Evolutionary conservation across 2,888 invertebrate genomes (phyloP), one percentile per base, ranked within the genome.

Genomic region (Anoplius nigerrimus): DNA sequence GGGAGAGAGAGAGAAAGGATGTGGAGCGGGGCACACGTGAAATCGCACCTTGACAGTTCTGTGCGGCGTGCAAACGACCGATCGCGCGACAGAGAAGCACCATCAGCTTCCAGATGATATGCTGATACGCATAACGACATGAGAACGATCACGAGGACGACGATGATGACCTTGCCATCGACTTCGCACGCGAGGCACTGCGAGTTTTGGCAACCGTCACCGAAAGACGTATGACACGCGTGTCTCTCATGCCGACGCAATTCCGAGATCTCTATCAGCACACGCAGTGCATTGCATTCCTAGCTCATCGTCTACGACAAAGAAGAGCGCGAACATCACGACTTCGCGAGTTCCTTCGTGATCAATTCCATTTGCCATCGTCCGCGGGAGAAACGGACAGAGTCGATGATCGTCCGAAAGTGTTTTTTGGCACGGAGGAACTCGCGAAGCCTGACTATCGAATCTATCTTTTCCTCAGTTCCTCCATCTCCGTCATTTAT

Each of bases 1-100:
- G n/a, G n/a, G 48, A 48, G 48, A 45, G 11, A 45, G 45, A 16
- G 24, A 16, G 45, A 45, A 16, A 48, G 48, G 48, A 24, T 45
- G 55, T 67, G 67, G 2, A 63, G 59, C 16, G 62, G 55, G 62
- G 54, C 66, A 67, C 70, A 74, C 74, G 73, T 73, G 74, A 56
- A 72, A 67, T 70, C 66, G 48, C 69, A 67, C 73, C 73, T 67
- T 70, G 74, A 74, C 74, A 74, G 67, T 53, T 60, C 24, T 2
- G 48, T 13, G 48, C 5, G n/a, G 16, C 48, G 48, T 18, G 48
- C 18, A 48, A 15, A 18, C 18, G 16, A 13, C 16, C n/a, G 48
- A 48, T 48, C 48, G 48, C 34, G 34, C 48, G 48, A 18, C 11
- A 48, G 16, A 18, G 18, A 20, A 48, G 48, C 15, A 13, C 1